These are phyloP conservation scores for Chelon auratus DNA, from an alignment of 2,797 vertebrate genomes.

Conservation along the genomic window DNA sequence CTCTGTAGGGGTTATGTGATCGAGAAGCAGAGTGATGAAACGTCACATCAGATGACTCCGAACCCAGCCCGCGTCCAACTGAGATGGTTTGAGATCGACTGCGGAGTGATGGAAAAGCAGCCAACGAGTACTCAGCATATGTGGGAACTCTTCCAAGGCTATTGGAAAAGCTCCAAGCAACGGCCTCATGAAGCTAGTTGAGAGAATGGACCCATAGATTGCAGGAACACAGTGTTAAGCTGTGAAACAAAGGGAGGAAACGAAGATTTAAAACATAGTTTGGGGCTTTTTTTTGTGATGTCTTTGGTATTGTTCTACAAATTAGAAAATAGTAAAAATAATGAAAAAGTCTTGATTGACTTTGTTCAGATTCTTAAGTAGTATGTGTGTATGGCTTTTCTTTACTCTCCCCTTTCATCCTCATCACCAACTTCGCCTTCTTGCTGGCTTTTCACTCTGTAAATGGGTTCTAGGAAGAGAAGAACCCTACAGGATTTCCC, in stretches of 20 bases:
- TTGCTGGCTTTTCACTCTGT: conserved; percentile 9
- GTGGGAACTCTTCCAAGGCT: neutral
- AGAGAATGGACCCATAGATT: neutral
- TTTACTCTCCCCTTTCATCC: conserved; percentile 16
- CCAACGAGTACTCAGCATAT: neutral
- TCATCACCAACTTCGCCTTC: neutral
- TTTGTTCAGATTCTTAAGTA: neutral
- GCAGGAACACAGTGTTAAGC: too few relatives aligned
- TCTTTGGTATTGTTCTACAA: neutral
- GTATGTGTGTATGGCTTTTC: neutral
- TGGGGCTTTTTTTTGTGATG: neutral
- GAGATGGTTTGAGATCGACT: neutral
- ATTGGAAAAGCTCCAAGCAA: neutral
- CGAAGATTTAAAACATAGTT: too few relatives aligned
- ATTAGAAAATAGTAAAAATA: neutral
- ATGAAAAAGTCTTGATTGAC: neutral
- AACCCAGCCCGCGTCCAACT: neutral
- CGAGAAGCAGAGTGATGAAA: neutral
- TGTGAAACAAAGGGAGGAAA: too few relatives aligned
- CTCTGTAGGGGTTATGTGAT: neutral
- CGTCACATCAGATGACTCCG: neutral
- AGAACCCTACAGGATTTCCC: conserved; percentile 33
- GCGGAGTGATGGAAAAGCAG: neutral
- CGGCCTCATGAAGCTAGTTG: neutral
- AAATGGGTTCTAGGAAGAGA: conserved; percentile 32